Conservation (phyloP, 2,797 vertebrate genomes). For the Merluccius polli region DNA sequence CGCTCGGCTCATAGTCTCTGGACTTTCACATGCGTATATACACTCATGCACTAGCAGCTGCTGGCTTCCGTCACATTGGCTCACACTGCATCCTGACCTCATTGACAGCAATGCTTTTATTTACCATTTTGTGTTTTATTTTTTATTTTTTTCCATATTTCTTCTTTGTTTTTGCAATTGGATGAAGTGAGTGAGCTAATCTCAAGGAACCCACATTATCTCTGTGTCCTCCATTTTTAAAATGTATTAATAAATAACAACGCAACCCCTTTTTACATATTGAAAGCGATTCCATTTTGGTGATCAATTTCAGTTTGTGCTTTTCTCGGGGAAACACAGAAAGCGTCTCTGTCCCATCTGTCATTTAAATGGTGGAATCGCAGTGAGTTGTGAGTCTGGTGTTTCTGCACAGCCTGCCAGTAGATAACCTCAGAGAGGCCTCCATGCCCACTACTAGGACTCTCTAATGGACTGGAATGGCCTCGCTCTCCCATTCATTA, state of each 20-base stretch:
- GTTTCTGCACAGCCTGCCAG: conserved; percentile 59
- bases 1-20: background rate
- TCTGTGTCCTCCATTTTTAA: conserved; percentile 20
- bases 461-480: conserved; percentile 80
- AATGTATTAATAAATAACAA: conserved; percentile 57
- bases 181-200: conserved; percentile 39
- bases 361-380: conserved; percentile 63
- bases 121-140: conserved; percentile 17
- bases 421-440: conserved; percentile 70
- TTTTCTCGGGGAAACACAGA: conserved; percentile 52
- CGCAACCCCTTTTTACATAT: conserved; percentile 38
- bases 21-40: conserved; percentile 20
- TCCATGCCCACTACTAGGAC: conserved; percentile 64
- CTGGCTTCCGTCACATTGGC: background rate
- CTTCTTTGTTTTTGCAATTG: conserved; percentile 26
- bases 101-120: conserved; percentile 27
- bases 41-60: conserved; percentile 21
- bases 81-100: conserved; percentile 3
- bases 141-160: background rate
- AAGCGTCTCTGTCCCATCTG: conserved; percentile 62
- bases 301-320: conserved; percentile 61
- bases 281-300: conserved; percentile 46
- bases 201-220: conserved; percentile 43
- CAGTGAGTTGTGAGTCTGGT: conserved; percentile 71
- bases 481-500: conserved; percentile 75